Base-by-base conservation (phyloP, 1,140 invertebrate genomes). In the Drosophila chauvacae region DNA sequence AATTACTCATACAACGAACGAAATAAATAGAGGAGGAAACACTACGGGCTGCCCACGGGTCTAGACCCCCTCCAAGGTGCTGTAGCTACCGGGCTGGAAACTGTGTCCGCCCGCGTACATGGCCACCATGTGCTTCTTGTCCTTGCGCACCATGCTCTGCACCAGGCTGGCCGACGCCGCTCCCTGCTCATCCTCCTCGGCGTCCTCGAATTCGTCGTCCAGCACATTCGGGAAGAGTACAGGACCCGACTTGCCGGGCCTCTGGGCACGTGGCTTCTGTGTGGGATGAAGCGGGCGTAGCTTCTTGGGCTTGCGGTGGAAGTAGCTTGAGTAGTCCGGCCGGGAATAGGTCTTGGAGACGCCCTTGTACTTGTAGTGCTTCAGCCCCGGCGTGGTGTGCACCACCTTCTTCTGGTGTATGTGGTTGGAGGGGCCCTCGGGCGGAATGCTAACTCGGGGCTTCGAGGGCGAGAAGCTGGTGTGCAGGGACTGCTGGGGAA, bases 341-440 rank as follows among this genome's bases (percentile, higher is more conserved):
- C 84, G 70, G 2, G 77, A 39, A 20, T 65, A 87, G 30, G 48
- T 81, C 45, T 87, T 91, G 11, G 77, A 45, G 5, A 88, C 56
- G 5, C 72, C 73, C 62, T 88, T 88, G 51, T 90, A 90, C 44
- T 90, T 90, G 63, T 85, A 93, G 63, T 93, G 91, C 59, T 92
- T 92, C 23, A 93, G 69, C 1, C 92, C 93, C 1, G 92, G 92
- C n/a, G 93, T 93, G 60, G 80, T 93, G 62, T 79, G 88, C 1
- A 91, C 90, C 28, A 73, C 53, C 64, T 86, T 91, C 50, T 91
- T 91, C 44, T 83, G 81, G 41, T 91, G 81, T 44, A 91, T 81
- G 62, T 78, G 88, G 62, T 90, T 90, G 26, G 83, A 82, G 26
- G 83, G 69, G 39, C 80, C 64, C 14, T 88, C 85, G 10, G 74